Percentiles rank a stretch among this genome's conserved stretches.
phyloP scores from a whole-genome alignment of 37 sponge, comb jelly and placozoan genomes.

The Lycopodina hypogea region DNA sequence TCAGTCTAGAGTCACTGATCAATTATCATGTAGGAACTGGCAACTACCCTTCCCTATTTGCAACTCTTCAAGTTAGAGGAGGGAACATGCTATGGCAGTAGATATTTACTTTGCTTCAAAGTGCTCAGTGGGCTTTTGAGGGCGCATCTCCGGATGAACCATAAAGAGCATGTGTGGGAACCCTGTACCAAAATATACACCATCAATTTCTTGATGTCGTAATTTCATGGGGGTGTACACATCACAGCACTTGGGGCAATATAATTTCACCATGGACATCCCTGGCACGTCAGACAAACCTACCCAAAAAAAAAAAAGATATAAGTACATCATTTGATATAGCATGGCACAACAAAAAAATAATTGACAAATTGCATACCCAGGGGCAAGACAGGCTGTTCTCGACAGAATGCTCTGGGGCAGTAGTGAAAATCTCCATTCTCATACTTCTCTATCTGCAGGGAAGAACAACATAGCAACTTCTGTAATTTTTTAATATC shows the following conservation, averaged over 20 bases:
- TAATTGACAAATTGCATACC: no score
- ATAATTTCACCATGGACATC: constrained; percentile 97
- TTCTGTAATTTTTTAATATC: no score
- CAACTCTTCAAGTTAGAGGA: no score
- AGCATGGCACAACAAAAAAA: background rate
- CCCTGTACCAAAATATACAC: constrained; percentile 97
- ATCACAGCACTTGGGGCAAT: constrained; percentile 98
- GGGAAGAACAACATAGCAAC: no score
- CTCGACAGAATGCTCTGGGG: constrained; percentile 96
- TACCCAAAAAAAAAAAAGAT: no score
- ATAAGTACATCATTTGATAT: background rate
- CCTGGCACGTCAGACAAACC: constrained; percentile 88
- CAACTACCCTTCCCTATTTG: no score
- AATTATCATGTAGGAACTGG: no score
- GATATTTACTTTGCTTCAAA: constrained; percentile 93
- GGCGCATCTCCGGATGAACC: constrained; percentile 94
- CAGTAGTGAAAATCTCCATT: constrained; percentile 98
- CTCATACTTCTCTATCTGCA: constrained; percentile 98
- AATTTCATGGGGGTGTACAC: constrained; percentile 98
- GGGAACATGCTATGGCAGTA: no score
- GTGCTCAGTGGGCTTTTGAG: constrained; percentile 75
- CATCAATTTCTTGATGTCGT: constrained; percentile 96
- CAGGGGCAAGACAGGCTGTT: constrained; percentile 93
- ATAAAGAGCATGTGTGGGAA: constrained; percentile 99
- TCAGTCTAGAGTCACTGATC: no score